These are phyloP conservation scores for Xylocampa areola DNA, from an alignment of 2,888 invertebrate species.

Conservation along the genomic window DNA sequence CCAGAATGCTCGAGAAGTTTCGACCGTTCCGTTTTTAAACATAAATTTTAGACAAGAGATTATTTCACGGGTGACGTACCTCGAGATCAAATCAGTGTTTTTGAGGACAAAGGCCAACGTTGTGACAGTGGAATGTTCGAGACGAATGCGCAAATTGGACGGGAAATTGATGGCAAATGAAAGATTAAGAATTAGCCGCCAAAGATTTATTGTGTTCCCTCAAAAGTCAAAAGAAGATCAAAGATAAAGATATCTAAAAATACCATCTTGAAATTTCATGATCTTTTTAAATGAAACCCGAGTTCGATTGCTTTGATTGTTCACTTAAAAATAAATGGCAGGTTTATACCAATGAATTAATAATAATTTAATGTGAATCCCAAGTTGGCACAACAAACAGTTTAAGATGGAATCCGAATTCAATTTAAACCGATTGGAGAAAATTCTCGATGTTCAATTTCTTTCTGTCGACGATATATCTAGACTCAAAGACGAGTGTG, in stretches of 20 bases:
- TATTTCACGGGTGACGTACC: slow-evolving; percentile 42
- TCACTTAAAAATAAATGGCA: slow-evolving; percentile 39
- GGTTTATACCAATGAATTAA: slow-evolving; percentile 47
- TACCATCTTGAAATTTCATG: slow-evolving; percentile 26
- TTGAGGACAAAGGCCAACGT: slow-evolving; percentile 39
- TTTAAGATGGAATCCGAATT: slow-evolving; percentile 44
- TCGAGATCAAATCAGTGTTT: slow-evolving; percentile 49
- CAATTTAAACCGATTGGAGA: slow-evolving; percentile 38
- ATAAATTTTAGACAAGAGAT: slow-evolving; percentile 32
- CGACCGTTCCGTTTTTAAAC: slow-evolving; percentile 44
- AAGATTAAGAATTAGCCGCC: slow-evolving; percentile 44
- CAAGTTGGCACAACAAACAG: slow-evolving; percentile 38
- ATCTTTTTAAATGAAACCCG: slow-evolving; percentile 19
- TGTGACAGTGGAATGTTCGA: slow-evolving; percentile 43
- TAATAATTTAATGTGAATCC: slow-evolving; percentile 41
- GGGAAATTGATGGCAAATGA: slow-evolving; percentile 42
- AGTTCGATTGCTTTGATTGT: slow-evolving; percentile 45
- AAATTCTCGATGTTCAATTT: slow-evolving; percentile 45
- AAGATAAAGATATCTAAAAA: slow-evolving; percentile 44
- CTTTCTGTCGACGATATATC: slow-evolving; percentile 30
- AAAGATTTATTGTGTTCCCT: slow-evolving; percentile 42
- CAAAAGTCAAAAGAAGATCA: slow-evolving; percentile 46
- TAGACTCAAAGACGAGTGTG: slow-evolving; percentile 26
- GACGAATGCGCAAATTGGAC: slow-evolving; percentile 44
- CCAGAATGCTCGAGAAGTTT: slow-evolving; percentile 26